A percentile compares a stretch with the other conserved stretches of the same genome.
These are phyloP conservation scores for Pasiphila rectangulata DNA, from an alignment of 2,888 invertebrate genomes.

Conservation along the genomic window DNA sequence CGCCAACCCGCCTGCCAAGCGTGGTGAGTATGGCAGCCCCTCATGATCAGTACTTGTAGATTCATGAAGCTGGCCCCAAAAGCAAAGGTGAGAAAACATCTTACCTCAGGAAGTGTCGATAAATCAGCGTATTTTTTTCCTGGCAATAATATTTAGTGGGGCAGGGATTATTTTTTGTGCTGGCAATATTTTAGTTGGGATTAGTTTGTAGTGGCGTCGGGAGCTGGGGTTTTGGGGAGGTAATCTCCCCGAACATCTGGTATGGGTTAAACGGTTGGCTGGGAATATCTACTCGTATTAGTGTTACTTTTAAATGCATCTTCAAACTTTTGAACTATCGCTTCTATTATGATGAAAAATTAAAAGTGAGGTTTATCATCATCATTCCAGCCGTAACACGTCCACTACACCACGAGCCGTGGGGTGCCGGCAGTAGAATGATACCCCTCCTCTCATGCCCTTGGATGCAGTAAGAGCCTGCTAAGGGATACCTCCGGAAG, in stretches of 20 bases:
- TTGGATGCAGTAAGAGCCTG: too few relatives aligned
- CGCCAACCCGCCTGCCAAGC: too few relatives aligned
- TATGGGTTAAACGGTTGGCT: constrained; percentile 26
- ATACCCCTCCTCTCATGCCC: too few relatives aligned
- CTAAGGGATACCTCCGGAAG: too few relatives aligned
- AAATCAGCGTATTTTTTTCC: constrained; percentile 32
- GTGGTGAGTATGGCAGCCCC: too few relatives aligned
- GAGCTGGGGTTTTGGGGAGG: constrained; percentile 18
- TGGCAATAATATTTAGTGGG: constrained; percentile 21
- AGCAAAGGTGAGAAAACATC: constrained; percentile 42
- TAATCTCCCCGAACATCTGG: constrained; percentile 31
- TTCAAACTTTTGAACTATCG: neutral
- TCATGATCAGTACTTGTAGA: too few relatives aligned
- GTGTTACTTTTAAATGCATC: too few relatives aligned
- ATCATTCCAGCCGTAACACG: too few relatives aligned
- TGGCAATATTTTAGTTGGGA: constrained; percentile 27
- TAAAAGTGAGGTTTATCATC: neutral
- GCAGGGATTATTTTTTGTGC: constrained; percentile 23
- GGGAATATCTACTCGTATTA: constrained; percentile 15
- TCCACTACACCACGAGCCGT: too few relatives aligned
- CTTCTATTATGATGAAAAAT: neutral
- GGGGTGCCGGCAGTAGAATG: too few relatives aligned
- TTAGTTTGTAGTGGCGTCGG: constrained; percentile 33
- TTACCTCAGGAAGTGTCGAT: constrained; percentile 39
- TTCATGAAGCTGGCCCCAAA: too few relatives aligned